A percentile compares a stretch with the other conserved stretches of the same genome.
Conservation (phyloP, 2,888 invertebrate genomes). For the Polyploca ridens region DNA sequence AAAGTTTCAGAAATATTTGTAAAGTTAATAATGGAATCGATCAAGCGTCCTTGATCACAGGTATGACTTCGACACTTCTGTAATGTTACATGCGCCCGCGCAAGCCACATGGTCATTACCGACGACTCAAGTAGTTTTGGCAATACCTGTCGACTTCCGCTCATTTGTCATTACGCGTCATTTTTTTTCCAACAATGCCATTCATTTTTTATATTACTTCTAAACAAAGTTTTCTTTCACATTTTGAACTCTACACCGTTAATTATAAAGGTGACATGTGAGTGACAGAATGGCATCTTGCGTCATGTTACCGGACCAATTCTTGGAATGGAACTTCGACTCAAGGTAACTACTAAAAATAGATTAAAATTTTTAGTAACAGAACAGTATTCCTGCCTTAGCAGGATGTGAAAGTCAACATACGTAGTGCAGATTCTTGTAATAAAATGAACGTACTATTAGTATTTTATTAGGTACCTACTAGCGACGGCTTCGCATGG, state of each 20-base stretch:
- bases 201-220: slow-evolving; percentile 9
- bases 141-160: slow-evolving; percentile 25
- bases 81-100: slow-evolving; percentile 4
- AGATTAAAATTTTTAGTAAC: background rate
- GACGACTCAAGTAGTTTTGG: slow-evolving; percentile 21
- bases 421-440: no score
- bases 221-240: background rate
- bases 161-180: slow-evolving; percentile 27
- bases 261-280: slow-evolving; percentile 4
- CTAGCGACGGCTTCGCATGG: no score
- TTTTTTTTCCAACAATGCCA: background rate
- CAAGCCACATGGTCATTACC: background rate
- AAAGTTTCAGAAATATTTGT: no score
- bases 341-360: background rate
- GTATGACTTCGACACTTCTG: background rate
- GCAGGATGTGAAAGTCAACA: background rate
- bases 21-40: no score
- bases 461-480: no score
- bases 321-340: slow-evolving; percentile 1
- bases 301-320: slow-evolving; percentile 17
- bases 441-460: no score
- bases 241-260: slow-evolving; percentile 12
- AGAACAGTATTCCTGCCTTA: background rate
- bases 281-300: slow-evolving; percentile 14
- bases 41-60: background rate